These are phyloP conservation scores for Rhinichthys klamathensis DNA, from an alignment of 2,113 vertebrate species.

Conservation along the genomic window DNA sequence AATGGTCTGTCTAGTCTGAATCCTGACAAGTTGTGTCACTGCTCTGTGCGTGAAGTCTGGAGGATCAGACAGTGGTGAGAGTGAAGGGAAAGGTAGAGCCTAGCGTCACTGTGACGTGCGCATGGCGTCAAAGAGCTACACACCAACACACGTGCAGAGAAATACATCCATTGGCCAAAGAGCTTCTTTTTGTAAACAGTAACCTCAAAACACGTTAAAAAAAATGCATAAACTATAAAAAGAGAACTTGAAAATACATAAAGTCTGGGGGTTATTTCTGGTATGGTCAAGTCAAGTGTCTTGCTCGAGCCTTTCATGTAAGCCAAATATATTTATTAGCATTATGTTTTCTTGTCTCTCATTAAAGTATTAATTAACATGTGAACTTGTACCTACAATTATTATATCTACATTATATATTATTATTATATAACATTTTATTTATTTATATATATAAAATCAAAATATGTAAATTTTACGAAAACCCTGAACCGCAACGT, in stretches of 20 bases:
- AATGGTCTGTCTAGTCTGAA: neutral
- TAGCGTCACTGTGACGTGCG: slow-evolving; percentile 65
- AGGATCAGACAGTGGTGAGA: slow-evolving; percentile 11
- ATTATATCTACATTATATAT: neutral
- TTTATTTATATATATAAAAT: no score
- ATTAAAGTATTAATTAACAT: neutral
- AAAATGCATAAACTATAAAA: neutral
- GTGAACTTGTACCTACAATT: neutral
- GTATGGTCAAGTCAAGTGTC: no score
- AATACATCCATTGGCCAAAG: neutral
- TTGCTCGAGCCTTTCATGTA: neutral
- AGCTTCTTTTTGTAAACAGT: neutral
- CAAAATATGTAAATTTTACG: no score
- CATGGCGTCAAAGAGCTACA: slow-evolving; percentile 65
- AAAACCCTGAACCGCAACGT: no score
- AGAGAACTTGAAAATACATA: neutral
- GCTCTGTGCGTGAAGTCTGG: slow-evolving; percentile 16
- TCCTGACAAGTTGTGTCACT: slow-evolving; percentile 55
- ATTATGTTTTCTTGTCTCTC: neutral
- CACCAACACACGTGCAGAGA: slow-evolving; percentile 24
- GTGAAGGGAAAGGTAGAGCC: slow-evolving; percentile 62
- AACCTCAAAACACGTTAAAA: neutral
- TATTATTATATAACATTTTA: neutral
- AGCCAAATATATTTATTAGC: neutral
- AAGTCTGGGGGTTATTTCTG: no score